These are phyloP conservation scores for Loripinus fragilis DNA, from an alignment of 2,888 invertebrate genomes.

Conservation along the genomic window DNA sequence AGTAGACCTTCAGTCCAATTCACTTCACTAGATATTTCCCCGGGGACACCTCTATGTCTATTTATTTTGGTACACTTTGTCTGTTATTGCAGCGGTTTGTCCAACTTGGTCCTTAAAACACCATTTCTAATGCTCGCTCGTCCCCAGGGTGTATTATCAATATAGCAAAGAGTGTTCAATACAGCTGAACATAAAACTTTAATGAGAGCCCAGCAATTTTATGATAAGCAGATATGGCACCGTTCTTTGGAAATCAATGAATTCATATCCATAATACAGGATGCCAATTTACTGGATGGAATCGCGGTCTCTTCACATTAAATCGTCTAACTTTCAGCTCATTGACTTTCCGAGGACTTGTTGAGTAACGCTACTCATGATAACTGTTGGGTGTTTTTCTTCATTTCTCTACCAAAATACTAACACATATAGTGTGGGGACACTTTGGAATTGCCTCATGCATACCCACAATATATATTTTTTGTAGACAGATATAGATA, in stretches of 20 bases:
- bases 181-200: conserved; percentile 50
- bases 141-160: conserved; percentile 55
- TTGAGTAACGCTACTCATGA: no score
- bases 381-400: no score
- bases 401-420: neutral
- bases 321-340: neutral
- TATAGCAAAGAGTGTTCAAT: conserved; percentile 35
- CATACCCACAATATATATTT: no score
- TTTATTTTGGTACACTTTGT: conserved; percentile 7
- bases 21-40: neutral
- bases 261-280: conserved; percentile 43
- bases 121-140: neutral
- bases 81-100: conserved; percentile 8
- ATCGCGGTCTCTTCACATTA: neutral
- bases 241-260: conserved; percentile 46
- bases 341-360: no score
- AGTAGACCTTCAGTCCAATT: conserved; percentile 8
- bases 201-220: conserved; percentile 51
- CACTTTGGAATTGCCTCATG: no score
- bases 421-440: no score
- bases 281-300: conserved; percentile 49
- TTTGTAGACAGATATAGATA: no score
- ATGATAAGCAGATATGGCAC: conserved; percentile 34
- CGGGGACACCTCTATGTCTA: neutral
- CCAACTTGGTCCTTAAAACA: conserved; percentile 16